Percentiles rank a stretch among this genome's conserved stretches.
phyloP scores from a whole-genome alignment of 2,888 invertebrate species.

The Dorcus hopei region DNA sequence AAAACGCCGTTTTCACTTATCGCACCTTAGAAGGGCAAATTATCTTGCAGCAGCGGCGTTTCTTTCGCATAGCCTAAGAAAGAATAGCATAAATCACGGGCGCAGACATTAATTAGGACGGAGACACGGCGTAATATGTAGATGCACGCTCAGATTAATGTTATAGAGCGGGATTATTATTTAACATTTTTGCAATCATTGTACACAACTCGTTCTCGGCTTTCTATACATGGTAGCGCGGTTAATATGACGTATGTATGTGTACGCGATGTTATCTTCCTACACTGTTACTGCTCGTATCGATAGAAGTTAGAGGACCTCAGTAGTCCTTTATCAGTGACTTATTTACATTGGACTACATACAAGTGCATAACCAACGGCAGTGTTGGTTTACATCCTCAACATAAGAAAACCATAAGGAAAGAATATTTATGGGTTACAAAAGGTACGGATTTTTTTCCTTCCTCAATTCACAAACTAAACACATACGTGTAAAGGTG shows the following conservation, averaged over 20 bases:
- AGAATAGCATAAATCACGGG: constrained; percentile 46
- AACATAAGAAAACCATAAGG: too few species aligned
- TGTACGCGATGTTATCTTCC: constrained; percentile 29
- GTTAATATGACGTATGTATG: constrained; percentile 29
- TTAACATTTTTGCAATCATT: constrained; percentile 28
- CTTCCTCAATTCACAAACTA: too few species aligned
- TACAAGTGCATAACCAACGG: not conserved
- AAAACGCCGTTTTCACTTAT: constrained; percentile 20
- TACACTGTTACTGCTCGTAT: constrained; percentile 15
- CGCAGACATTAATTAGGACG: constrained; percentile 48
- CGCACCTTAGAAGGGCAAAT: constrained; percentile 31
- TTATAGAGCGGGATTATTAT: constrained; percentile 34
- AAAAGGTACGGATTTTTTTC: too few species aligned
- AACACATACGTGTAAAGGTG: too few species aligned
- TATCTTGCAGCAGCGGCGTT: constrained; percentile 26
- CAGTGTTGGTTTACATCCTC: too few species aligned
- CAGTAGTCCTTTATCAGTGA: not conserved
- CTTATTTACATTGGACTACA: not conserved
- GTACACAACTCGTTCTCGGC: constrained; percentile 20
- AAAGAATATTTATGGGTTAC: too few species aligned
- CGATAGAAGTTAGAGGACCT: not conserved
- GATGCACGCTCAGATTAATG: constrained; percentile 46
- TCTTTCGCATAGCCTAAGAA: constrained; percentile 29
- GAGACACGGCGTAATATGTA: constrained; percentile 47
- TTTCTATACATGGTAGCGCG: constrained; percentile 31